Base-by-base conservation (phyloP, 30 jellyfish, hydroid and myxozoan genomes). In the Aurelia sp. region DNA sequence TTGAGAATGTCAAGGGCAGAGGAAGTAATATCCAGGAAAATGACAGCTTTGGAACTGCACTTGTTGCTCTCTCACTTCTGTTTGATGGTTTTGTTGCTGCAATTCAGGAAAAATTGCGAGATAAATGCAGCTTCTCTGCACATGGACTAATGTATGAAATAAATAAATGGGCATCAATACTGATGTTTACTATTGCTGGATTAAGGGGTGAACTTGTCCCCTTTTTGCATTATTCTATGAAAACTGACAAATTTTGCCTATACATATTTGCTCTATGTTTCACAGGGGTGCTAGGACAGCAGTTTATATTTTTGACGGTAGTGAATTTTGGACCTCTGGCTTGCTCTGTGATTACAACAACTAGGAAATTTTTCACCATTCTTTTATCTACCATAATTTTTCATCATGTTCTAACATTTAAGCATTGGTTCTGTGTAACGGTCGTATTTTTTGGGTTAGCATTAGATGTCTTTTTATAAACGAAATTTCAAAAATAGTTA, bases 271-370 rank as follows among this genome's bases (percentile, higher is more conserved):
- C 86, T 1, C 78, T 83, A 0, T 88, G 97, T 31, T 15, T 84
- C 17, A 84, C 97, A 13, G 85, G 96, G 37, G 96, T 89, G 22
- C 51, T 90, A 44, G 97, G 97, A 18, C 97, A 90, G 55, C 90
- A 90, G 59, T 90, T 90, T 69, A 90, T 90, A 13, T 90, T 83
- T 57, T 62, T 72, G 20, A 83, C 92, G 13, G 81, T 90, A n/a
- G 78, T 77, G n/a, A 62, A 48, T 44, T 90, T 81, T 84, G 97
- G 97, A 52, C 97, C 97, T 18, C 77, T 90, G 30, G 76, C 75
- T 31, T 90, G 97, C 66, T 76, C 97, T 7, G 95, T 90, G 69
- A 79, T 90, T 19, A 90, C 97, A n/a, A 90, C 97, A 44, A 75
- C 96, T 31, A 88, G 97, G 37, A 90, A 90, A 59, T 90, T 90